These are phyloP conservation scores for Drosophila nikananu DNA, from an alignment of 1,140 invertebrate genomes.

Conservation along the genomic window DNA sequence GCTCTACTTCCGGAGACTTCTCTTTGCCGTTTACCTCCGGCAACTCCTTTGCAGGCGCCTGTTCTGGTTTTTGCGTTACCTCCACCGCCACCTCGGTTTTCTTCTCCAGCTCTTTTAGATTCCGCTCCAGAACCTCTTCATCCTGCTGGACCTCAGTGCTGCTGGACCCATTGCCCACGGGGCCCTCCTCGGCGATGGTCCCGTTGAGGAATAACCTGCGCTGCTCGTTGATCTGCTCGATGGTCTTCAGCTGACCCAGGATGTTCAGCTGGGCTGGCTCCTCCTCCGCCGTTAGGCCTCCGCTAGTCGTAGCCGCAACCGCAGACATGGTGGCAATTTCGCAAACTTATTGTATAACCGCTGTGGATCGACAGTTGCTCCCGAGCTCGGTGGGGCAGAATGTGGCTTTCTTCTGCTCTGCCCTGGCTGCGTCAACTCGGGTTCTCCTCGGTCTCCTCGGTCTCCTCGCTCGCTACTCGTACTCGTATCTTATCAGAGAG, in stretches of 20 bases:
- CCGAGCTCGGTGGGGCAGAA: conserved; percentile 13
- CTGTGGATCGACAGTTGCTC: conserved; percentile 18
- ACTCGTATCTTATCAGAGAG: conserved; percentile 71
- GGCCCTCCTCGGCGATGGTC: conserved; percentile 59
- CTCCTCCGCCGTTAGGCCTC: conserved; percentile 16
- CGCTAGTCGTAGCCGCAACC: conserved; percentile 3
- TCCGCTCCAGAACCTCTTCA: conserved; percentile 7
- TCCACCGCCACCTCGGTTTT: not conserved
- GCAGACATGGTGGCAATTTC: conserved; percentile 18
- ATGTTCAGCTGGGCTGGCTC: conserved; percentile 59
- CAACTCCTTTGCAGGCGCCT: not conserved
- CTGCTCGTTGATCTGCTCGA: conserved; percentile 80
- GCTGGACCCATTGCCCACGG: conserved; percentile 15
- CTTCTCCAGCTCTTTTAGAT: conserved; percentile 8
- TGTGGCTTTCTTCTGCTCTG: conserved; percentile 27
- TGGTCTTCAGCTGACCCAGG: conserved; percentile 69
- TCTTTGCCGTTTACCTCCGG: not conserved
- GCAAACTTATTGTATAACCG: conserved; percentile 30
- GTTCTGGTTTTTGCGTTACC: too few species aligned
- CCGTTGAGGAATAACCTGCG: conserved; percentile 72
- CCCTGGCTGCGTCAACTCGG: conserved; percentile 1
- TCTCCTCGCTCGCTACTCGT: conserved; percentile 26
- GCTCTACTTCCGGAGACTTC: not conserved
- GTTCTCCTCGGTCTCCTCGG: conserved; percentile 5
- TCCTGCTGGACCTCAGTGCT: not conserved